Evolutionary conservation across 1,140 invertebrate genomes (phyloP).

Genomic region (Streblospio benedicti): DNA sequence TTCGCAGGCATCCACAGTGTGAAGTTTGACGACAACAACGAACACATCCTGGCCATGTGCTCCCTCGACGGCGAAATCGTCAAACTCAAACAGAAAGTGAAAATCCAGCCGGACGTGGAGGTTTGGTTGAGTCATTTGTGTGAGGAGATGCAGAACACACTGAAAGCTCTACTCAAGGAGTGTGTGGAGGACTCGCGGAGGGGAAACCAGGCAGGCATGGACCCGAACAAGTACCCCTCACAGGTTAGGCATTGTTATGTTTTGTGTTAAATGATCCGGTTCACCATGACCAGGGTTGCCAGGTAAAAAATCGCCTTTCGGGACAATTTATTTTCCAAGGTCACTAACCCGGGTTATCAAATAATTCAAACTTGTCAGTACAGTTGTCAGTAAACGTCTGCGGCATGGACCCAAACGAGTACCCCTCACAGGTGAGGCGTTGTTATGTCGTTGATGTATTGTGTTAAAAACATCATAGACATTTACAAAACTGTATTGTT

Average conservation of each 20-base stretch:
- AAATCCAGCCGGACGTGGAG: constrained; percentile 73
- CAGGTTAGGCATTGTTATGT: constrained; percentile 45
- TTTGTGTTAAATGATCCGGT: too few species aligned
- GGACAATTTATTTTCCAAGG: too few species aligned
- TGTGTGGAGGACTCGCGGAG: constrained; percentile 56
- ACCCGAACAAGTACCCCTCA: constrained; percentile 71
- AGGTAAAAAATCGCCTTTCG: too few species aligned
- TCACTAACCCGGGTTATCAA: too few species aligned
- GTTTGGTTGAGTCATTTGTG: constrained; percentile 73
- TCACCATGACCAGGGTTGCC: too few species aligned
- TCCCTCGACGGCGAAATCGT: constrained; percentile 78
- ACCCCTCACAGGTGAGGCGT: too few species aligned
- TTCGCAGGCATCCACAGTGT: constrained; percentile 71
- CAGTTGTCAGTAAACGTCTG: too few species aligned
- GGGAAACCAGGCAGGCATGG: constrained; percentile 50
- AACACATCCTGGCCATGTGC: constrained; percentile 66
- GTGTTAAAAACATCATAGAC: too few species aligned
- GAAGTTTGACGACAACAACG: constrained; percentile 55
- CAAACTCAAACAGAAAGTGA: constrained; percentile 62
- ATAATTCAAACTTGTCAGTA: too few species aligned
- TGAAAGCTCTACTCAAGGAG: constrained; percentile 57
- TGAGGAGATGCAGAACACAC: constrained; percentile 70
- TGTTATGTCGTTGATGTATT: too few species aligned
- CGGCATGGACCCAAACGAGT: too few species aligned
- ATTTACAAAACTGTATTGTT: too few species aligned